Percentiles rank a stretch among this genome's conserved stretches.
Conservation (phyloP, 1,140 invertebrate species). For the Globodera rostochiensis region DNA sequence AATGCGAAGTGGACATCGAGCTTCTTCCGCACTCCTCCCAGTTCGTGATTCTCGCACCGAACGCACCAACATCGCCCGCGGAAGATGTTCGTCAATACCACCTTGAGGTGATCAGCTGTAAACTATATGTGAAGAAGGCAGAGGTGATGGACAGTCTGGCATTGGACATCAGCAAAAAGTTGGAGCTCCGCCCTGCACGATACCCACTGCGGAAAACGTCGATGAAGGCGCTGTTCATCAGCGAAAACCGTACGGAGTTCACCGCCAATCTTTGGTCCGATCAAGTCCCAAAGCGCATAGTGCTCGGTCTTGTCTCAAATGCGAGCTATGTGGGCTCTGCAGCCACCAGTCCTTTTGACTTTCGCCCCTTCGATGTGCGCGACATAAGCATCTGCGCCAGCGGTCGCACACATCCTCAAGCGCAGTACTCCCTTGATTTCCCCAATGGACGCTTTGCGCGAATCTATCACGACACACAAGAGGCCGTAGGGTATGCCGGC, state of each 20-base stretch:
- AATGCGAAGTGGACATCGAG: constrained; percentile 24
- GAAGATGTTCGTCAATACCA: neutral
- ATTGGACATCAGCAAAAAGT: constrained; percentile 9
- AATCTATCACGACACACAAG: constrained; percentile 26
- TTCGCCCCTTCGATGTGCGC: constrained; percentile 21
- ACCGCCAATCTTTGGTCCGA: constrained; percentile 16
- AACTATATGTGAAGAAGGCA: constrained; percentile 17
- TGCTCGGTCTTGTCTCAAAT: constrained; percentile 16
- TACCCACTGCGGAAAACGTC: constrained; percentile 12
- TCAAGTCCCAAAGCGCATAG: constrained; percentile 9
- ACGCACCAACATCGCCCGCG: neutral
- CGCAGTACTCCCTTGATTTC: constrained; percentile 27
- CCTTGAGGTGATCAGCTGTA: constrained; percentile 14
- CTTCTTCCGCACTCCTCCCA: constrained; percentile 8
- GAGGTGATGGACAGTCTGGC: constrained; percentile 24
- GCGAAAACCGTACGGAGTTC: constrained; percentile 11
- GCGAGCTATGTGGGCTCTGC: constrained; percentile 1
- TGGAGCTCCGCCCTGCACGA: constrained; percentile 19
- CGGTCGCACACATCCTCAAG: constrained; percentile 3
- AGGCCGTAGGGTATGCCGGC: constrained; percentile 19
- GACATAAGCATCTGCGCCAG: constrained; percentile 15
- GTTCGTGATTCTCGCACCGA: constrained; percentile 9
- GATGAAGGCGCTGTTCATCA: constrained; percentile 19
- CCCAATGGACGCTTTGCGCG: constrained; percentile 22
- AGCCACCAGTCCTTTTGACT: neutral